Conservation (phyloP, 2,888 invertebrate genomes). For the Siphonodentalium dalli region DNA sequence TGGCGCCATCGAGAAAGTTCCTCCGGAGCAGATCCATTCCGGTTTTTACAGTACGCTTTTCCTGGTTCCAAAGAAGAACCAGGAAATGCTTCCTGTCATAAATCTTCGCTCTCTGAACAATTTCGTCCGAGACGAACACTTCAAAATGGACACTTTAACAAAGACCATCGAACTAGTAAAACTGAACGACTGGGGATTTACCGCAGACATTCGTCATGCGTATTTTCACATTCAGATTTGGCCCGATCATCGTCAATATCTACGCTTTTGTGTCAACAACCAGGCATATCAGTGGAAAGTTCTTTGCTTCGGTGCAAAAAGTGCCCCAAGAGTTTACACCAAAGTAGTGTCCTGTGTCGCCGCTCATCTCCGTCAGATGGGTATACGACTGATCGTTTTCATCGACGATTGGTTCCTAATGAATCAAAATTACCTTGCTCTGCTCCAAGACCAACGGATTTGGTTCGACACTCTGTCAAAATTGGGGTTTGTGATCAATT, state of each 20-base stretch:
- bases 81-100: background rate
- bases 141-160: background rate
- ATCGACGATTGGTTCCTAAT: constrained; percentile 27
- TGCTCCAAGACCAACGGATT: constrained; percentile 14
- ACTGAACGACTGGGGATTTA: no score
- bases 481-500: constrained; percentile 28
- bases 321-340: constrained; percentile 13
- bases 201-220: no score
- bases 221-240: no score
- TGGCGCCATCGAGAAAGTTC: no score
- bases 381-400: constrained; percentile 21
- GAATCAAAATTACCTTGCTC: background rate
- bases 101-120: constrained; percentile 3
- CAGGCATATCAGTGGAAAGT: background rate
- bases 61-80: background rate
- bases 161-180: background rate
- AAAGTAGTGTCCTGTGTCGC: constrained; percentile 23
- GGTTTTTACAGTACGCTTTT: no score
- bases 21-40: no score
- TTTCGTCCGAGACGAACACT: background rate
- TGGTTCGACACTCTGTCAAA: constrained; percentile 8
- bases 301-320: background rate
- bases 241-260: background rate
- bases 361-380: constrained; percentile 10
- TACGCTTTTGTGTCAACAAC: background rate